A percentile compares a stretch with the other conserved stretches of the same genome.
phyloP scores from a whole-genome alignment of 2,888 invertebrate genomes.

The Bellardia pandia region DNA sequence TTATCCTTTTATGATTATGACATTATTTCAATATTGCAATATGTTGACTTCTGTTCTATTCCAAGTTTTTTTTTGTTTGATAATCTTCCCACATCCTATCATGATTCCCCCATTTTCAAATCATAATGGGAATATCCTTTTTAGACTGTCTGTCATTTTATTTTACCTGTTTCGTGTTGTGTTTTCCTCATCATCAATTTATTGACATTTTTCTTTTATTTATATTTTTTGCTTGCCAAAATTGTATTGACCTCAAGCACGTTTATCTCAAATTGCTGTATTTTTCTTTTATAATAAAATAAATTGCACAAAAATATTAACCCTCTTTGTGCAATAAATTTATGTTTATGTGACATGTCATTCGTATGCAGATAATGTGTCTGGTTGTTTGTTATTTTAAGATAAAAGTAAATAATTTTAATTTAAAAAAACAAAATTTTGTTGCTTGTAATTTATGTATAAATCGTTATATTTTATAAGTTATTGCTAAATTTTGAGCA shows the following conservation, averaged over 20 bases:
- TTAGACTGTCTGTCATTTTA: constrained; percentile 60
- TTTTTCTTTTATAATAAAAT: constrained; percentile 62
- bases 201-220: constrained; percentile 40
- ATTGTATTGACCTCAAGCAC: constrained; percentile 70
- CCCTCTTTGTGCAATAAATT: constrained; percentile 32
- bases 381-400: constrained; percentile 6
- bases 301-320: constrained; percentile 59
- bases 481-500: too few species aligned
- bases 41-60: constrained; percentile 49
- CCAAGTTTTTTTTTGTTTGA: constrained; percentile 14
- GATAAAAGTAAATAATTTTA: neutral
- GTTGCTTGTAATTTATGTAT: neutral
- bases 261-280: constrained; percentile 61
- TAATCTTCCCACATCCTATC: constrained; percentile 42
- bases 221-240: constrained; percentile 42
- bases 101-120: constrained; percentile 11
- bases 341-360: constrained; percentile 48
- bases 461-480: too few species aligned
- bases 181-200: constrained; percentile 51
- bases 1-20: constrained; percentile 68
- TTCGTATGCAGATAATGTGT: constrained; percentile 38
- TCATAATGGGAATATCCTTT: constrained; percentile 22
- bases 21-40: constrained; percentile 64
- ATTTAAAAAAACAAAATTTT: neutral
- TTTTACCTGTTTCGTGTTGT: constrained; percentile 52